A percentile compares a stretch with the other conserved stretches of the same genome.
Conservation (phyloP, 2,888 invertebrate species). For the Pristionchus maxplancki region DNA sequence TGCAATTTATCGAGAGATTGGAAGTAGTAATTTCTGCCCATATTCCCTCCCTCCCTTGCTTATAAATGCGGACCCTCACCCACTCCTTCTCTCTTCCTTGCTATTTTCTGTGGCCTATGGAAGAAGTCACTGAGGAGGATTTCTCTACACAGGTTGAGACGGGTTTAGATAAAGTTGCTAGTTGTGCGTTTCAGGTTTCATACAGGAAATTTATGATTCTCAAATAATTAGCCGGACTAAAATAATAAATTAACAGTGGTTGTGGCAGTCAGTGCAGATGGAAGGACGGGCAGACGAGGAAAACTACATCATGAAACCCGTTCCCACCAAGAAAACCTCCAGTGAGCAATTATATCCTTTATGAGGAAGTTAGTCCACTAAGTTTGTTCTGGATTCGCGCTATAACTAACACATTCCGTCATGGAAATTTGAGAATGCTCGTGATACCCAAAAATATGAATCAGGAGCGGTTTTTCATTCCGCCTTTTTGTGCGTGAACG, state of each 20-base stretch:
- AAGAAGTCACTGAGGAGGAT: conserved; percentile 28
- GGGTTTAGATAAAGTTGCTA: too few species aligned
- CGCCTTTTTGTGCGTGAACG: not conserved
- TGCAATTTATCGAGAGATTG: not conserved
- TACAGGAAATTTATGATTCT: too few species aligned
- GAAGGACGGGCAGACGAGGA: conserved; percentile 53
- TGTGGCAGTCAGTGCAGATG: conserved; percentile 55
- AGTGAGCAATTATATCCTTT: not conserved
- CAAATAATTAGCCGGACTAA: not conserved
- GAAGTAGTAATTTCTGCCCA: not conserved
- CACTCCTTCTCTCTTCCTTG: conserved; percentile 20
- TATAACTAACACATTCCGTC: not conserved
- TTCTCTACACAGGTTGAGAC: not conserved
- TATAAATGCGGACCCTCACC: not conserved
- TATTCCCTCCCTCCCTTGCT: not conserved
- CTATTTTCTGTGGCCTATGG: not conserved
- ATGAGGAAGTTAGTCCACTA: not conserved
- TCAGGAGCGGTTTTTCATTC: not conserved
- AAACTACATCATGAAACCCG: not conserved
- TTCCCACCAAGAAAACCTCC: conserved; percentile 42
- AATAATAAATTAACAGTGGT: conserved; percentile 53
- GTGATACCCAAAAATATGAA: not conserved
- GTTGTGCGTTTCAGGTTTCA: too few species aligned
- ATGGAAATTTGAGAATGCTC: not conserved
- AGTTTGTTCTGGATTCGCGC: not conserved